Evolutionary conservation across 2,113 vertebrate species (phyloP).

Genomic region (Andinoacara biseriatus): DNA sequence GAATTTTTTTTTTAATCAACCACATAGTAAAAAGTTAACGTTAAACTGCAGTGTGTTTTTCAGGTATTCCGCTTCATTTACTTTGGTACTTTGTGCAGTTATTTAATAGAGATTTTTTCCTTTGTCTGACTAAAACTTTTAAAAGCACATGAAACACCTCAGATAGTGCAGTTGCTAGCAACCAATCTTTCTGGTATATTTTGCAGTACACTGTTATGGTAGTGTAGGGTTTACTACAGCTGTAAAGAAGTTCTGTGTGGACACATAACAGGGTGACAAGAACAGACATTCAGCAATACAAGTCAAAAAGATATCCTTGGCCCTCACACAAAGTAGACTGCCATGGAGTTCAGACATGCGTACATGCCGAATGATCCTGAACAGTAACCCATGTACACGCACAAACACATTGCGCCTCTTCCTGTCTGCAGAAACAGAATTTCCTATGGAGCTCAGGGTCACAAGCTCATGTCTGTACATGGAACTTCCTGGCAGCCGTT

Average conservation of each 20-base stretch:
- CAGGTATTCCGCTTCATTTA: neutral
- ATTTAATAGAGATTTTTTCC: neutral
- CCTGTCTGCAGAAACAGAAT: constrained; percentile 59
- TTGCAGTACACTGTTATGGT: neutral
- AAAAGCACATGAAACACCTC: neutral
- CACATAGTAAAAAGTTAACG: neutral
- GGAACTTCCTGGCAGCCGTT: constrained; percentile 38
- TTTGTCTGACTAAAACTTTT: neutral
- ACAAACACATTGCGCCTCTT: constrained; percentile 27
- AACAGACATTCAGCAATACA: neutral
- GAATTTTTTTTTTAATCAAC: neutral
- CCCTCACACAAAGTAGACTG: neutral
- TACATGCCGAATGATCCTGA: neutral
- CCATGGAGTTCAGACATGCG: constrained; percentile 32
- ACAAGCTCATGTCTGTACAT: neutral
- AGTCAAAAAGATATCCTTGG: neutral
- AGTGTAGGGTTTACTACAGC: neutral
- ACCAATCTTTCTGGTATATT: neutral
- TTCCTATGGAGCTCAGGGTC: constrained; percentile 59
- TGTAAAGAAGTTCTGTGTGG: neutral
- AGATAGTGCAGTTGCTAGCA: neutral
- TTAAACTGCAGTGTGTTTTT: neutral
- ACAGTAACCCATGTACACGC: constrained; percentile 31
- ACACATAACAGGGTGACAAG: constrained; percentile 1
- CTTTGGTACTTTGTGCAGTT: neutral